Base-by-base conservation (phyloP, 2,888 invertebrate species). In the Uloborus plumipes region DNA sequence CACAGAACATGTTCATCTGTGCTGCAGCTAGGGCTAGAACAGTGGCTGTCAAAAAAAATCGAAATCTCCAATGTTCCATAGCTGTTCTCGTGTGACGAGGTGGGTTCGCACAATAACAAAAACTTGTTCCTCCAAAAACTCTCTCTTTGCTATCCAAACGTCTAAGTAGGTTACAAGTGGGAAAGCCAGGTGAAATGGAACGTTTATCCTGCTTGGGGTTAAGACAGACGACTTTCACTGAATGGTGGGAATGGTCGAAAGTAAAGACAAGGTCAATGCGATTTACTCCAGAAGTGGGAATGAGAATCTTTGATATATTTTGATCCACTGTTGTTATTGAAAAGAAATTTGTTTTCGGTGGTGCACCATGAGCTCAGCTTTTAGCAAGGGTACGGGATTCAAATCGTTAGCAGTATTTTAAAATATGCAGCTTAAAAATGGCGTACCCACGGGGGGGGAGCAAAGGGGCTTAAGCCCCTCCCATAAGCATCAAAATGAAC, bases 1-100 rank as follows among this genome's bases (percentile, higher is more conserved):
- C 79, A 20, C 79, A 79, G 22, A 79, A 79, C 79, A 79, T 79
- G 53, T 61, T 61, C 79, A 79, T 79, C 55, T 79, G 79, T 26
- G 80, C 80, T 3, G 80, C 74, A 15, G 80, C 61, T 22, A 74
- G 18, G 20, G 74, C 74, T 22, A 69, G 47, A 49, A 62, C 69
- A 15, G 73, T 62, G 31, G 69, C 69, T 16, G 22, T 58, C 55
- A 74, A 16, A 64, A 80, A 53, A 58, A 70, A 22, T 14, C 69
- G 69, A n/a, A 66, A 67, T 72, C 72, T 79, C 79, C 79, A 79
- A 26, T 67, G 20, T 61, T 79, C 73, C 79, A 78, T 78, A 13
- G 55, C 31, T 31, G 58, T 51, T 66, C 18, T 6, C 26, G 66
- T 47, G 20, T 59, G 20, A 20, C 31, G 16, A 3, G 47, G 62